A percentile compares a stretch with the other conserved stretches of the same genome.
Conservation (phyloP, 2,888 invertebrate genomes). For the Cantharis rufa region DNA sequence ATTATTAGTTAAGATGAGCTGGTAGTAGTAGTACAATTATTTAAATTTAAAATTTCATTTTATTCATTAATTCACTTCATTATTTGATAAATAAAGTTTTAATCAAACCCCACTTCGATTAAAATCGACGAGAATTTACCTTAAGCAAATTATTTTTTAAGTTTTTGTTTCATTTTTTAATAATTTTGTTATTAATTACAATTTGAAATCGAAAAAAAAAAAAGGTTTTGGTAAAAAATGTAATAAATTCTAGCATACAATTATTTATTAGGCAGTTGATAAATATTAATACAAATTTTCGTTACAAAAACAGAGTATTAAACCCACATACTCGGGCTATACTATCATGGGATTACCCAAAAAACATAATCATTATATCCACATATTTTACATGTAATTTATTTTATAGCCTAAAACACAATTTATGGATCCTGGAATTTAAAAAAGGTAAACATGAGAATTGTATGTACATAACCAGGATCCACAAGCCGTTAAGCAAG, state of each 20-base stretch:
- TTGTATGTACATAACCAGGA: constrained; percentile 45
- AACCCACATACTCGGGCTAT: constrained; percentile 37
- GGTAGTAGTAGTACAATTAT: too few relatives aligned
- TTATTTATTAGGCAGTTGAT: constrained; percentile 53
- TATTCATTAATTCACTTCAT: too few relatives aligned
- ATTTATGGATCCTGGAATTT: constrained; percentile 43
- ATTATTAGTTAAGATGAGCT: too few relatives aligned
- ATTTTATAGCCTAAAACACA: constrained; percentile 51
- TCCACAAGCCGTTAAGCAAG: constrained; percentile 47
- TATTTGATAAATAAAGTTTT: too few relatives aligned
- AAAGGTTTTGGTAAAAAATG: neutral
- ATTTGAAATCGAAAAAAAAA: too few relatives aligned
- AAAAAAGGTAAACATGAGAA: constrained; percentile 29
- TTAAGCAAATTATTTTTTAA: too few relatives aligned
- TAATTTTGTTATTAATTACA: too few relatives aligned
- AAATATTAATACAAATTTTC: constrained; percentile 53
- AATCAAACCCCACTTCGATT: too few relatives aligned
- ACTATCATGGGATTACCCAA: constrained; percentile 39
- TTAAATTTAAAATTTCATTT: too few relatives aligned
- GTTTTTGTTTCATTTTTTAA: too few relatives aligned
- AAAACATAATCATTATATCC: constrained; percentile 53
- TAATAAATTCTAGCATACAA: constrained; percentile 43
- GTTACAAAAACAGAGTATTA: constrained; percentile 51
- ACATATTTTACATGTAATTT: constrained; percentile 57
- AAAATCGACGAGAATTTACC: too few relatives aligned